Evolutionary conservation across 1,140 invertebrate species (phyloP).

Genomic region (Trachymyrmex septentrionalis): DNA sequence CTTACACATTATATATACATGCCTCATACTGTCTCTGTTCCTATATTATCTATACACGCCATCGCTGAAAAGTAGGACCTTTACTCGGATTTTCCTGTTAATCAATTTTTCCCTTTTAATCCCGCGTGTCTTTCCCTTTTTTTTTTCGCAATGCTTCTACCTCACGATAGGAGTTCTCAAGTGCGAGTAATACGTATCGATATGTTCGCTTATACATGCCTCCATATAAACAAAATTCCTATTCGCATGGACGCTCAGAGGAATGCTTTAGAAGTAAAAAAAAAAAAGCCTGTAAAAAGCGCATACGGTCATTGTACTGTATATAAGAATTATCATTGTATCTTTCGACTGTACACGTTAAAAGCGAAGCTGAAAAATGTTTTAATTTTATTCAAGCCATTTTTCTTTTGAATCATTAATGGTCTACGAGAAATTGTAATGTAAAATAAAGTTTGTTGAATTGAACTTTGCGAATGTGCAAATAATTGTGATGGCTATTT

Average conservation of each 20-base stretch:
- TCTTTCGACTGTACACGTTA: not conserved
- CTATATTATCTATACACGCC: constrained; percentile 42
- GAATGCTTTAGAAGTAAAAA: constrained; percentile 44
- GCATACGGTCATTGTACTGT: not conserved
- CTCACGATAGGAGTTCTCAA: constrained; percentile 33
- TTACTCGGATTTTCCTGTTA: constrained; percentile 42
- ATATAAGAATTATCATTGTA: not conserved
- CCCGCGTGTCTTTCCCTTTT: not conserved
- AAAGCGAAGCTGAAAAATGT: not conserved
- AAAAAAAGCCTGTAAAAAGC: not conserved
- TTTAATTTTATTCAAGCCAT: not conserved
- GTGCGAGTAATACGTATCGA: constrained; percentile 47
- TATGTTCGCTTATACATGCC: constrained; percentile 40
- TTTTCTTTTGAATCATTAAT: not conserved
- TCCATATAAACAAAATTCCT: constrained; percentile 22
- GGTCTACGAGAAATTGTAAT: not conserved
- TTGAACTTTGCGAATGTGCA: not conserved
- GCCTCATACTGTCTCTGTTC: constrained; percentile 50
- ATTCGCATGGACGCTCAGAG: constrained; percentile 46
- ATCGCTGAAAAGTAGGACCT: constrained; percentile 66
- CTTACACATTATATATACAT: constrained; percentile 59
- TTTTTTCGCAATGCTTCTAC: constrained; percentile 15
- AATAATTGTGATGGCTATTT: not conserved
- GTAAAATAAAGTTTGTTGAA: not conserved
- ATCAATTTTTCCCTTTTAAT: constrained; percentile 39